Evolutionary conservation across 2,797 vertebrate species (phyloP).

Genomic region (Zalophus californianus): DNA sequence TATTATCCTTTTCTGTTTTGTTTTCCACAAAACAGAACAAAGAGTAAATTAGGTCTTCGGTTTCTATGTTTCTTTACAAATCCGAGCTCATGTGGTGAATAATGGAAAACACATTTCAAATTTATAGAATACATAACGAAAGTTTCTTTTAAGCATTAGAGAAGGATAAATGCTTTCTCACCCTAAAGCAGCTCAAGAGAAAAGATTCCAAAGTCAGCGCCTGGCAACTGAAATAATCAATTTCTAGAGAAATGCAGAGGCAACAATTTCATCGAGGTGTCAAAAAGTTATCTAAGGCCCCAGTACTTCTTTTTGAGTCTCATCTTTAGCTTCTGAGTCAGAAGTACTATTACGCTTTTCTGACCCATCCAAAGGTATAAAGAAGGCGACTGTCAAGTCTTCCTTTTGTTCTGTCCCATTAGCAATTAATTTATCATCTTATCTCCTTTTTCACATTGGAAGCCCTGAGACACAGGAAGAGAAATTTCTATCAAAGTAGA

Average conservation of each 20-base stretch:
- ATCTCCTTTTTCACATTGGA: constrained; percentile 50
- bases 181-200: constrained; percentile 59
- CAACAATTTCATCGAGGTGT: constrained; percentile 26
- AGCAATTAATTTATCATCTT: constrained; percentile 69
- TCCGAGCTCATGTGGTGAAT: constrained; percentile 68
- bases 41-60: constrained; percentile 65
- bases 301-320: constrained; percentile 15
- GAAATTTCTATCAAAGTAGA: constrained; percentile 23
- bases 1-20: constrained; percentile 72
- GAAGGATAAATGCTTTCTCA: constrained; percentile 61
- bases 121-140: constrained; percentile 73
- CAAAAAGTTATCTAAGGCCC: constrained; percentile 42
- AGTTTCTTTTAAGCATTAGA: constrained; percentile 69
- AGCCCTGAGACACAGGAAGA: constrained; percentile 3
- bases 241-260: constrained; percentile 58
- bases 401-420: constrained; percentile 50
- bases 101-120: constrained; percentile 74
- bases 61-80: constrained; percentile 75
- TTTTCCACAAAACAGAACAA: constrained; percentile 69
- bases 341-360: constrained; percentile 7
- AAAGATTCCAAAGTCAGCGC: constrained; percentile 4
- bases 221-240: constrained; percentile 66
- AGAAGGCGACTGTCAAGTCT: neutral
- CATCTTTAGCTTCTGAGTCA: constrained; percentile 49
- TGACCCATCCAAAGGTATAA: constrained; percentile 34